A percentile compares a stretch with the other conserved stretches of the same genome.
These are phyloP conservation scores for Anoplophora glabripennis DNA, from an alignment of 1,140 invertebrate genomes.

Conservation along the genomic window DNA sequence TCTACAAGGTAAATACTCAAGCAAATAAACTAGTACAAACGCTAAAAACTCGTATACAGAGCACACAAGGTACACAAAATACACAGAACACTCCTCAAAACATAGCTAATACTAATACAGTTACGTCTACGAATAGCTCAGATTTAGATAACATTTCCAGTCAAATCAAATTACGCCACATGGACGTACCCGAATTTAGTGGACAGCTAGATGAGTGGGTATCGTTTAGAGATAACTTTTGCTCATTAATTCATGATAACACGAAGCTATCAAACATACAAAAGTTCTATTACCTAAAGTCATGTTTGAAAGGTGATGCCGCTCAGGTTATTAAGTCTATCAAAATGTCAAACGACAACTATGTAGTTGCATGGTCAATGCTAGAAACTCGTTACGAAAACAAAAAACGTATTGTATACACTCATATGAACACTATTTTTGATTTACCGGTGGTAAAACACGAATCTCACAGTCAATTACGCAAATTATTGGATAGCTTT, in stretches of 20 bases:
- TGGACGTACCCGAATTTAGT: constrained; percentile 17
- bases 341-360: constrained; percentile 36
- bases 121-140: no score
- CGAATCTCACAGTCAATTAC: constrained; percentile 24
- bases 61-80: no score
- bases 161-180: neutral
- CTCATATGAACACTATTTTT: constrained; percentile 34
- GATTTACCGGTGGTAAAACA: constrained; percentile 23
- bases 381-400: constrained; percentile 40
- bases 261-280: constrained; percentile 5
- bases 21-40: no score
- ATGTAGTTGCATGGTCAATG: constrained; percentile 36
- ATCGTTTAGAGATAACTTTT: constrained; percentile 16
- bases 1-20: no score
- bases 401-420: constrained; percentile 33
- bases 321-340: constrained; percentile 28
- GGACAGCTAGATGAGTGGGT: constrained; percentile 32
- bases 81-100: no score
- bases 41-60: no score
- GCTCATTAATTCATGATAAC: constrained; percentile 2
- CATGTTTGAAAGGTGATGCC: constrained; percentile 33
- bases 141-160: neutral
- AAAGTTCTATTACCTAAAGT: constrained; percentile 39
- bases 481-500: constrained; percentile 22
- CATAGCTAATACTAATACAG: no score